Percentiles rank a stretch among this genome's conserved stretches.
These are phyloP conservation scores for Solenopsis fugax DNA, from an alignment of 1,140 invertebrate species.

Conservation along the genomic window DNA sequence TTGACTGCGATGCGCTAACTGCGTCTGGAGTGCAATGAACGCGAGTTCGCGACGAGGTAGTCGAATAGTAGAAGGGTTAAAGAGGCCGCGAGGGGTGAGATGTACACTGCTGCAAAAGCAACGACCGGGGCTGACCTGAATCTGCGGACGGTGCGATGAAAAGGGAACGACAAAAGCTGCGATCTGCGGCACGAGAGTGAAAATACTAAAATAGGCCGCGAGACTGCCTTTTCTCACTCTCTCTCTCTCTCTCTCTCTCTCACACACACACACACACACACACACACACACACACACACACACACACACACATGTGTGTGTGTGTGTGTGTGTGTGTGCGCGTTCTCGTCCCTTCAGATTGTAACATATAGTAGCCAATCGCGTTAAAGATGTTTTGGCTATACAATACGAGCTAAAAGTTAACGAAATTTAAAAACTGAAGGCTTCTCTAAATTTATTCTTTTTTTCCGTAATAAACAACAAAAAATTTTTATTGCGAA, in stretches of 20 bases:
- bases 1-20: constrained; percentile 39
- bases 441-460: no score
- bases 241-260: not conserved
- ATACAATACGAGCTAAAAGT: no score
- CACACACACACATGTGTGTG: no score
- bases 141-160: constrained; percentile 72
- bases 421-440: no score
- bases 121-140: constrained; percentile 79
- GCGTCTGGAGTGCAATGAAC: constrained; percentile 39
- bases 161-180: constrained; percentile 74
- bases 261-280: not conserved
- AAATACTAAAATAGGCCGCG: constrained; percentile 77
- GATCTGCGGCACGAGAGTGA: constrained; percentile 61
- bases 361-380: not conserved
- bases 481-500: no score
- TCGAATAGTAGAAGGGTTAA: constrained; percentile 52
- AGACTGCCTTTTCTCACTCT: not conserved
- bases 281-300: no score
- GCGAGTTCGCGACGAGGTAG: constrained; percentile 1
- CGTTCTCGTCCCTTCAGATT: not conserved
- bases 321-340: no score
- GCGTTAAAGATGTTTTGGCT: no score
- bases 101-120: constrained; percentile 74
- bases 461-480: no score
- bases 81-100: constrained; percentile 36